Percentiles rank a stretch among this genome's conserved stretches.
These are phyloP conservation scores for Urosaurus nigricauda DNA, from an alignment of 2,797 vertebrate genomes.

Conservation along the genomic window DNA sequence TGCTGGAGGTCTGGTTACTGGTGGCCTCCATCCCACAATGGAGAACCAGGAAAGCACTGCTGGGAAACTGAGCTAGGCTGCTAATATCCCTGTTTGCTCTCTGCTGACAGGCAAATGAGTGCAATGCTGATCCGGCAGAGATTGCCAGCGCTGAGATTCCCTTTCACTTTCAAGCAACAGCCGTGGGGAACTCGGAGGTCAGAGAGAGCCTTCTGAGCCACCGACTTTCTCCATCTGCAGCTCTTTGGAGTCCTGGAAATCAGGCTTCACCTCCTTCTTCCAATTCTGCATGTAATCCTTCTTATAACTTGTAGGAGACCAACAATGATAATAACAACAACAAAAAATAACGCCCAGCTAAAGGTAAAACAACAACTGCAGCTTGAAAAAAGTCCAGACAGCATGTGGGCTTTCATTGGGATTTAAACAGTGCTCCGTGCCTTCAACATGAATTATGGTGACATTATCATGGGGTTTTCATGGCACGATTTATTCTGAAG, in stretches of 20 bases:
- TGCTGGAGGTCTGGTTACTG: neutral
- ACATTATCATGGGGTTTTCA: too few relatives aligned
- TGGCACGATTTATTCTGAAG: too few relatives aligned
- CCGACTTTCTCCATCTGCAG: neutral
- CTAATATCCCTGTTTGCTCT: neutral
- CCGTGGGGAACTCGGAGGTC: neutral
- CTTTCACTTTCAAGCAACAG: neutral
- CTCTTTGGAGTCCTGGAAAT: neutral
- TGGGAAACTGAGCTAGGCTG: neutral
- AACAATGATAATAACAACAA: too few relatives aligned
- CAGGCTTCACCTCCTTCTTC: too few relatives aligned
- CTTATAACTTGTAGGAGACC: too few relatives aligned
- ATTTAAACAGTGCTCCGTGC: too few relatives aligned
- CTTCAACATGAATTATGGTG: too few relatives aligned
- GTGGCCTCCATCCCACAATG: neutral
- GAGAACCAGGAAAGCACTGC: neutral
- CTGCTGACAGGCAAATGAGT: neutral
- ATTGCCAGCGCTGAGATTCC: neutral
- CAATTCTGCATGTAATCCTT: too few relatives aligned
- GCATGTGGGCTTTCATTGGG: too few relatives aligned
- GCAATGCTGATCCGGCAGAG: neutral
- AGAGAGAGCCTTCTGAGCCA: neutral
- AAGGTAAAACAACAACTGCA: too few relatives aligned
- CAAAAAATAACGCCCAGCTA: too few relatives aligned
- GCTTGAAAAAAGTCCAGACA: neutral